Percentiles rank a stretch among this genome's conserved stretches.
Conservation (phyloP, 2,888 invertebrate genomes). For the Eupithecia exiguata region DNA sequence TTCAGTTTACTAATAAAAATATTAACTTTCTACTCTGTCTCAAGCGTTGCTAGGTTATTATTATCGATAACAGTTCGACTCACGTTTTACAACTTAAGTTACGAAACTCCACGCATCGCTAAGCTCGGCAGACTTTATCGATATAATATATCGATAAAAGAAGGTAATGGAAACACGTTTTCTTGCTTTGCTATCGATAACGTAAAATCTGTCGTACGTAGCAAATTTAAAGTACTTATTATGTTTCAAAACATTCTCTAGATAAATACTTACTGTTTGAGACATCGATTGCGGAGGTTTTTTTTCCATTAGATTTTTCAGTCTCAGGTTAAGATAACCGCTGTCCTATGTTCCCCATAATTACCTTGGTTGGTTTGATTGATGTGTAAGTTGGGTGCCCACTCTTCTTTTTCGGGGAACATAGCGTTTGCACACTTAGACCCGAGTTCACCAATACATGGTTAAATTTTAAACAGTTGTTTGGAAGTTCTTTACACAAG, state of each 20-base stretch:
- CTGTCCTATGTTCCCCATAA: too few species aligned
- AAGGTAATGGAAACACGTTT: constrained; percentile 27
- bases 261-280: neutral
- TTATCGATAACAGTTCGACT: neutral
- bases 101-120: constrained; percentile 27
- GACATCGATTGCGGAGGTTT: neutral
- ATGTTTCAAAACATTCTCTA: constrained; percentile 1
- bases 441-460: too few species aligned
- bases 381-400: too few species aligned
- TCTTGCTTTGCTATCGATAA: constrained; percentile 20
- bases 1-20: neutral
- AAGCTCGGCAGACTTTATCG: constrained; percentile 14
- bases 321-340: too few species aligned
- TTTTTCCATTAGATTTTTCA: neutral
- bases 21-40: neutral
- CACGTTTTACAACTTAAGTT: constrained; percentile 8
- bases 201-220: constrained; percentile 16
- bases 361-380: too few species aligned
- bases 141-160: constrained; percentile 22
- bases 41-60: neutral
- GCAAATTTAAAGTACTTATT: neutral
- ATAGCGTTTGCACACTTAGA: too few species aligned
- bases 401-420: neutral
- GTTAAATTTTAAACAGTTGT: too few species aligned
- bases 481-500: too few species aligned